Evolutionary conservation across 2,113 vertebrate genomes (phyloP).

Genomic region (Sigmodon hispidus): DNA sequence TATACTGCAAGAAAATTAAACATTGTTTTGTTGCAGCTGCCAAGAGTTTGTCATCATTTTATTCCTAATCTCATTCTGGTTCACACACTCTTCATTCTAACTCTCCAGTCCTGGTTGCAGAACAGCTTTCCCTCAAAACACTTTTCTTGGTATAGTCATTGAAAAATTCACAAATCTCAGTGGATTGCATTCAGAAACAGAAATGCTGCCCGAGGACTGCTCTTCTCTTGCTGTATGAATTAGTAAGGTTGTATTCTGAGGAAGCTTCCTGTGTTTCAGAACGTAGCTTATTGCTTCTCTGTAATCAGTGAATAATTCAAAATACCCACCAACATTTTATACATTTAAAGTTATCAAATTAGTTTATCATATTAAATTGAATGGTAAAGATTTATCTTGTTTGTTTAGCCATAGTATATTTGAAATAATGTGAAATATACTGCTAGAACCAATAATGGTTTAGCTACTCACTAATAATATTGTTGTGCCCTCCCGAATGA

Average conservation of each 20-base stretch:
- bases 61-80: background rate
- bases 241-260: background rate
- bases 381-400: background rate
- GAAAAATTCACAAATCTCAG: background rate
- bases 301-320: background rate
- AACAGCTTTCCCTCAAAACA: background rate
- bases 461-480: background rate
- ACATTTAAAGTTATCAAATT: background rate
- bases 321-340: background rate
- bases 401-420: background rate
- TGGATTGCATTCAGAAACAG: background rate
- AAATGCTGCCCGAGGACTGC: background rate
- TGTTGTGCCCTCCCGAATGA: rapidly evolving
- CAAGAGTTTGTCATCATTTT: background rate
- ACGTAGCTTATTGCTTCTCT: background rate
- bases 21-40: background rate
- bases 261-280: background rate
- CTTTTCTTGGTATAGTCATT: background rate
- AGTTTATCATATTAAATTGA: background rate
- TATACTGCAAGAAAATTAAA: background rate
- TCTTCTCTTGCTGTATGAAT: background rate
- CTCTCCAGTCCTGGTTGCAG: background rate
- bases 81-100: background rate
- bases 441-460: background rate
- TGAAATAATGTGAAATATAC: slow-evolving; percentile 17